These are phyloP conservation scores for Cercopithecus diana DNA, from an alignment of 2,797 vertebrate species.

Conservation along the genomic window DNA sequence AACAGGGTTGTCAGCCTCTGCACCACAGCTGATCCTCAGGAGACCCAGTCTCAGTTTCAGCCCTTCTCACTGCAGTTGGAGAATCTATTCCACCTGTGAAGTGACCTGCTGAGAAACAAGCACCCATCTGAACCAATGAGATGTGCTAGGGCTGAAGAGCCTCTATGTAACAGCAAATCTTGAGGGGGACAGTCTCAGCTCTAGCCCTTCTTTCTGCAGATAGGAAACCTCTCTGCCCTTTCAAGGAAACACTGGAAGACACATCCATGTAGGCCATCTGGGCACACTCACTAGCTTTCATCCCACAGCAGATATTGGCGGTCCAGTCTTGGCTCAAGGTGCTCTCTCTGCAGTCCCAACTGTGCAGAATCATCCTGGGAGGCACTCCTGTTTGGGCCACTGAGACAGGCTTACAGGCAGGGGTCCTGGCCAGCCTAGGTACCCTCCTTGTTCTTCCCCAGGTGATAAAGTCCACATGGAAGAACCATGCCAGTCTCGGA, in stretches of 20 bases:
- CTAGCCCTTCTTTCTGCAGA: neutral
- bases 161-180: neutral
- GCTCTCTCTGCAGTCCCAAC: neutral
- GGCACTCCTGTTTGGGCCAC: neutral
- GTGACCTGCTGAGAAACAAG: neutral
- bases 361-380: neutral
- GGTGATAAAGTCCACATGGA: neutral
- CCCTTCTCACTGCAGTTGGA: neutral
- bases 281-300: neutral
- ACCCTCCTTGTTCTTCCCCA: neutral
- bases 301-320: neutral
- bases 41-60: neutral
- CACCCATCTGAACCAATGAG: neutral
- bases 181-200: neutral
- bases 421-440: neutral
- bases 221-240: neutral
- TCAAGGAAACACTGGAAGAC: neutral
- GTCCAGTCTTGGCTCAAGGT: neutral
- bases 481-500: neutral
- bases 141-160: neutral
- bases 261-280: neutral
- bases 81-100: neutral
- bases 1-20: neutral
- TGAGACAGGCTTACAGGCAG: neutral
- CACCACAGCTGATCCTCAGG: neutral